Evolutionary conservation across 2,113 vertebrate species (phyloP), one percentile per base, ranked within the genome.

Genomic region (Actinemys pallida): DNA sequence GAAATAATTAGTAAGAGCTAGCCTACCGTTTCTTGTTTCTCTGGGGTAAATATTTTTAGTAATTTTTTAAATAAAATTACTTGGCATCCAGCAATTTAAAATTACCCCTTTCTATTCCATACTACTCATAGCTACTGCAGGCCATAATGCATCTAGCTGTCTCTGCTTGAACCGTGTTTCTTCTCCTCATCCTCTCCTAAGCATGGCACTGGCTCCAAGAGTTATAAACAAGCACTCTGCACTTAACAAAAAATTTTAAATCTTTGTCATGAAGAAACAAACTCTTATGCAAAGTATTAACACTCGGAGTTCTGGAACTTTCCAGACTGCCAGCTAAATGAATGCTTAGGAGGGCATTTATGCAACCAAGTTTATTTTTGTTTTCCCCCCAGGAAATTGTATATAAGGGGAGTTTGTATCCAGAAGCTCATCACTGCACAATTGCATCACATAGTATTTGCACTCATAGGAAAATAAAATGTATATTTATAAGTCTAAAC

Each of bases 201-300:
- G 91, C 79, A 82, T 57, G 54, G 31, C n/a, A 92, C 86, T 91
- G 90, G 25, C 88, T 92, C 31, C 81, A 45, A 79, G 56, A 83
- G 59, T 81, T 80, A 49, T 9, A 54, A 83, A 88, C 50, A 72
- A 0, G 0, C 57, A 90, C 39, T 92, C 65, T 72, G 19, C 5
- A 39, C 17, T 19, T 20, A 72, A 72, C n/a, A 72, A 72, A 72
- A 54, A 72, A 57, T 53, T 84, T 78, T 89, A n/a, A 92, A 57
- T 78, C 75, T 88, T 45, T 83, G 89, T 88, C 90, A 19, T 86
- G 57, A 93, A 90, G 92, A 95, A 93, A 94, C 81, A 96, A 95
- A 95, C 95, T 54, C 42, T 84, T 10, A 39, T 72, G 65, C 35
- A 39, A 72, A 72, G 35, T 39, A 72, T 22, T 72, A 83, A 85